Conservation (phyloP, 53 echinoderm and acorn worm species). For the Astropecten irregularis region DNA sequence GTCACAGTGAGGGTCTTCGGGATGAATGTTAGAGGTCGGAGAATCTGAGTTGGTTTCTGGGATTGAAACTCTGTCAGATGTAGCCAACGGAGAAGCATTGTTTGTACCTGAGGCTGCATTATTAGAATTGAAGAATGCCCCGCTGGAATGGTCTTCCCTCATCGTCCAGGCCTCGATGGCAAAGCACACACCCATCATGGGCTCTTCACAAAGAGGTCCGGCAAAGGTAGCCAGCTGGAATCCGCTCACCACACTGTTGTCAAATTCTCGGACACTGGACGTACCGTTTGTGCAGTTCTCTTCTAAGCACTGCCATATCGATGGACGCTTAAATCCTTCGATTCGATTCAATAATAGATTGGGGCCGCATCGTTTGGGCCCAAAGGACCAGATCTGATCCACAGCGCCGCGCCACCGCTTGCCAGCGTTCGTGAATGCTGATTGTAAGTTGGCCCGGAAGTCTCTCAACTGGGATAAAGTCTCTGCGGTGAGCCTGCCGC, state of each 20-base stretch:
- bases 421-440: conserved; percentile 77
- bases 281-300: neutral
- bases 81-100: neutral
- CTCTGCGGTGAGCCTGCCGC: conserved; percentile 42
- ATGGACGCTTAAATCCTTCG: conserved; percentile 71
- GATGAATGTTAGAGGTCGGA: neutral
- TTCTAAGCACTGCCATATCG: conserved; percentile 82
- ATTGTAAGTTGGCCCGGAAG: conserved; percentile 65
- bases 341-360: conserved; percentile 88
- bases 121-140: neutral
- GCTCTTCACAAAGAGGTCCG: conserved; percentile 95
- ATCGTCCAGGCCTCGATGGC: conserved; percentile 78
- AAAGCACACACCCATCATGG: conserved; percentile 97
- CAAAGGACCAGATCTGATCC: conserved; percentile 92
- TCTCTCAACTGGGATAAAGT: conserved; percentile 60
- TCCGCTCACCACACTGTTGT: conserved; percentile 90
- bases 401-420: conserved; percentile 83
- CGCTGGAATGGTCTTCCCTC: conserved; percentile 11
- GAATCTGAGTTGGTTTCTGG: neutral
- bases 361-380: conserved; percentile 88
- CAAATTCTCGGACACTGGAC: conserved; percentile 62
- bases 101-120: neutral
- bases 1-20: neutral
- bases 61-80: conserved; percentile 14
- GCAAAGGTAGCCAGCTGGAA: conserved; percentile 97